Conservation (phyloP, 2,888 invertebrate species). For the Ischnura elegans region DNA sequence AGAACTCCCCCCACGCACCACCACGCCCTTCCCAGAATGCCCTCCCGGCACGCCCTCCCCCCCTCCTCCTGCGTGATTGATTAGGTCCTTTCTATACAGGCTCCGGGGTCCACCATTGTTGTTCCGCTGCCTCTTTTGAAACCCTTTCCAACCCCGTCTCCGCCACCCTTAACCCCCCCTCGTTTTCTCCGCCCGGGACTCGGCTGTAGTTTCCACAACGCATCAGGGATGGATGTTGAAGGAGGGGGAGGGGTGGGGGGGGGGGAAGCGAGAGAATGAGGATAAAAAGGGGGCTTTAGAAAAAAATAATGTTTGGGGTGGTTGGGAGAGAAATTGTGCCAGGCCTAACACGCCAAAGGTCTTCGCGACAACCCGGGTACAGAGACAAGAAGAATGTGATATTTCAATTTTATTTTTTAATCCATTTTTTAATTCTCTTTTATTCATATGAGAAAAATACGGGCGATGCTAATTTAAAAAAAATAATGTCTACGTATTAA, state of each 20-base stretch:
- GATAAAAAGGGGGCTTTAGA: slow-evolving; percentile 13
- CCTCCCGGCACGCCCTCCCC: not conserved
- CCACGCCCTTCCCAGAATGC: not conserved
- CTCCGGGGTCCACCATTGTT: slow-evolving; percentile 65
- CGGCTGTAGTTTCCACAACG: not conserved
- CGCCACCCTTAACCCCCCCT: not conserved
- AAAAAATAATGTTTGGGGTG: not conserved
- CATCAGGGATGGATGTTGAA: not conserved
- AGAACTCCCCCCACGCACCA: not conserved
- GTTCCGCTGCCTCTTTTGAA: slow-evolving; percentile 47
- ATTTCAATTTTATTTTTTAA: too few species aligned
- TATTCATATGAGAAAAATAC: too few species aligned
- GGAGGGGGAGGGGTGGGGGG: not conserved
- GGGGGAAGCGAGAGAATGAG: not conserved
- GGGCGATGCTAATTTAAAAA: too few species aligned
- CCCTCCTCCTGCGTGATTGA: slow-evolving; percentile 39
- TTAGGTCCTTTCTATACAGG: slow-evolving; percentile 61
- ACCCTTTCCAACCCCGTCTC: not conserved
- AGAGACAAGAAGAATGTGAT: too few species aligned
- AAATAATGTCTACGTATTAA: too few species aligned
- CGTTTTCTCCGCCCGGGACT: not conserved
- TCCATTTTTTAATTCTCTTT: too few species aligned
- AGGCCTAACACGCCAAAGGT: not conserved
- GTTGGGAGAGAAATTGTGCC: not conserved
- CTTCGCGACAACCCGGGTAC: not conserved